Percentiles rank a stretch among this genome's conserved stretches.
These are phyloP conservation scores for Cantharis flavilabris DNA, from an alignment of 2,888 invertebrate species.

Conservation along the genomic window DNA sequence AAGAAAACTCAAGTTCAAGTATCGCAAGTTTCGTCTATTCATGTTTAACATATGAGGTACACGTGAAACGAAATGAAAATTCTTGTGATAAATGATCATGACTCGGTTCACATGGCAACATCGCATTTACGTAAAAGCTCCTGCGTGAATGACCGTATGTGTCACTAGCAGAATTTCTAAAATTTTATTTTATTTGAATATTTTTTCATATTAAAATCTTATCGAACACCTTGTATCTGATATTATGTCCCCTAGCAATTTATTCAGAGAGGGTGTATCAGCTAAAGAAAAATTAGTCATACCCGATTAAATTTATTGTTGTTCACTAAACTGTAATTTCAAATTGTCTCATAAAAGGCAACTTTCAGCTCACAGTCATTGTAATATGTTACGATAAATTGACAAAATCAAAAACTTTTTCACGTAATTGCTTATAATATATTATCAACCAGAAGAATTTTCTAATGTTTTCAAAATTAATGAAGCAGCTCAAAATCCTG, in stretches of 20 bases:
- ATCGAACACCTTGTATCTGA: constrained; percentile 8
- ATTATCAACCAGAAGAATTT: not conserved
- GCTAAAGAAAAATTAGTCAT: constrained; percentile 3
- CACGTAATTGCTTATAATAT: not conserved
- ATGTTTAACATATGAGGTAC: constrained; percentile 46
- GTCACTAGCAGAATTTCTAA: constrained; percentile 27
- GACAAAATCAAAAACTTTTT: not conserved
- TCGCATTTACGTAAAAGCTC: constrained; percentile 27
- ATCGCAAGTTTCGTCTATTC: constrained; percentile 24
- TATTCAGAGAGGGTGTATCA: not conserved
- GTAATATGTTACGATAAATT: not conserved
- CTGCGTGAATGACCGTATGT: constrained; percentile 31
- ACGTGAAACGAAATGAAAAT: constrained; percentile 47
- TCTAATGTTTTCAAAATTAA: not conserved
- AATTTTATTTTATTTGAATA: constrained; percentile 18
- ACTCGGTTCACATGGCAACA: constrained; percentile 48
- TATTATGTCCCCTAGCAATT: constrained; percentile 1
- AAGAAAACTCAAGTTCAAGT: not conserved
- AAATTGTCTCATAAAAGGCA: not conserved
- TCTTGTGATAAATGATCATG: constrained; percentile 44
- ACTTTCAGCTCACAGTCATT: not conserved
- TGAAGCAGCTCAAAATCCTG: not conserved
- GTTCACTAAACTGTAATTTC: constrained; percentile 1
- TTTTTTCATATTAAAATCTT: constrained; percentile 22
- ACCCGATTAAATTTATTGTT: constrained; percentile 3